Percentiles rank a stretch among this genome's conserved stretches.
phyloP scores from a whole-genome alignment of 2,113 vertebrate genomes.

The Poeciliopsis turrubarensis region DNA sequence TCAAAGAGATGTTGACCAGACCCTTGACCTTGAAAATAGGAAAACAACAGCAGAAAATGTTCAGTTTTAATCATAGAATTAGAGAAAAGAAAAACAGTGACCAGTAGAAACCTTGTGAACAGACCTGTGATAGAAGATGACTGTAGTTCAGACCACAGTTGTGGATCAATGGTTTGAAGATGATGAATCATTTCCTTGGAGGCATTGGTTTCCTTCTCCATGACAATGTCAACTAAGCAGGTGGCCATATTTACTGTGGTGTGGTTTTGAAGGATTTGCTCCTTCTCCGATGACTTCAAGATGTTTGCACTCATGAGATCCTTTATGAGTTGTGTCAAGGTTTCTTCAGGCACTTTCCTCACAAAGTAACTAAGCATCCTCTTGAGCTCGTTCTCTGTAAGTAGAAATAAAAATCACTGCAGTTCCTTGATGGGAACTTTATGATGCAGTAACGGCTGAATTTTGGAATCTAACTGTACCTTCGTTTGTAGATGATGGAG shows the following conservation, averaged over 20 bases:
- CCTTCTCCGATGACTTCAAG: background rate
- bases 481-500: background rate
- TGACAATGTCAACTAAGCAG: background rate
- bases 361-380: background rate
- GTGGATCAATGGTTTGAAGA: background rate
- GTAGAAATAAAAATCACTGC: background rate
- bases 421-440: background rate
- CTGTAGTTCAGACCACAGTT: background rate
- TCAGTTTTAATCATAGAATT: too few species aligned
- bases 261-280: background rate
- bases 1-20: too few species aligned
- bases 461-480: too few species aligned
- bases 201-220: background rate
- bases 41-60: too few species aligned
- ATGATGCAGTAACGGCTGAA: background rate
- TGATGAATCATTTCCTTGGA: background rate
- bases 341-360: background rate
- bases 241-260: background rate
- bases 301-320: background rate
- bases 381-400: background rate
- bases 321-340: background rate
- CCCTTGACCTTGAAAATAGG: too few species aligned
- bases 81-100: too few species aligned
- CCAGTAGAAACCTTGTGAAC: too few species aligned
- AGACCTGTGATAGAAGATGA: background rate